These are phyloP conservation scores for Cryptosula pallasiana DNA, from an alignment of 2,888 invertebrate species.

Conservation along the genomic window DNA sequence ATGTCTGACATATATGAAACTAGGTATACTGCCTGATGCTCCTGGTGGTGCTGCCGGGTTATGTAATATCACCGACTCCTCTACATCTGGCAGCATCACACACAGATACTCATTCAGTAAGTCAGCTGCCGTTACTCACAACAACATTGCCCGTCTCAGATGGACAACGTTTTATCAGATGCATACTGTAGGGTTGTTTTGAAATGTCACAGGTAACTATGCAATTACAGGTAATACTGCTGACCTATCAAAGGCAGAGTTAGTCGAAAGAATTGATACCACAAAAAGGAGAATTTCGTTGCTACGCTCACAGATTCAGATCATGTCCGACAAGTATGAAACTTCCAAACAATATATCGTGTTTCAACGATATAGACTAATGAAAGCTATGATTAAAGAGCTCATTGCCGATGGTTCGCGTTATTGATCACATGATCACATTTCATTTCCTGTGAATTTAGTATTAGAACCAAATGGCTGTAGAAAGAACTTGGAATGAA, in stretches of 20 bases:
- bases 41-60: neutral
- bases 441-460: too few species aligned
- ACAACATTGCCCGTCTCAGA: too few species aligned
- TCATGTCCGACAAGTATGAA: conserved; percentile 3
- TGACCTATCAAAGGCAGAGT: neutral
- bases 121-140: neutral
- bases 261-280: neutral
- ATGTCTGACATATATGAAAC: neutral
- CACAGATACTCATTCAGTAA: neutral
- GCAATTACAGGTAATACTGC: neutral
- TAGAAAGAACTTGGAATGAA: too few species aligned
- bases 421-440: neutral
- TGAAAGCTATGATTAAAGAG: conserved; percentile 24
- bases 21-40: neutral
- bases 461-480: too few species aligned
- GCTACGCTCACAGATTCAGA: neutral
- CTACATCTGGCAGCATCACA: neutral
- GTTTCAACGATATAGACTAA: conserved; percentile 9
- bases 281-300: neutral
- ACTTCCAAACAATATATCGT: conserved; percentile 7
- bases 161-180: too few species aligned
- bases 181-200: too few species aligned
- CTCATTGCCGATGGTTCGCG: neutral
- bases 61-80: neutral
- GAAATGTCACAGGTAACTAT: too few species aligned